Percentiles rank a stretch among this genome's conserved stretches.
Conservation (phyloP, 2,888 invertebrate genomes). For the Lochmaea capreae region DNA sequence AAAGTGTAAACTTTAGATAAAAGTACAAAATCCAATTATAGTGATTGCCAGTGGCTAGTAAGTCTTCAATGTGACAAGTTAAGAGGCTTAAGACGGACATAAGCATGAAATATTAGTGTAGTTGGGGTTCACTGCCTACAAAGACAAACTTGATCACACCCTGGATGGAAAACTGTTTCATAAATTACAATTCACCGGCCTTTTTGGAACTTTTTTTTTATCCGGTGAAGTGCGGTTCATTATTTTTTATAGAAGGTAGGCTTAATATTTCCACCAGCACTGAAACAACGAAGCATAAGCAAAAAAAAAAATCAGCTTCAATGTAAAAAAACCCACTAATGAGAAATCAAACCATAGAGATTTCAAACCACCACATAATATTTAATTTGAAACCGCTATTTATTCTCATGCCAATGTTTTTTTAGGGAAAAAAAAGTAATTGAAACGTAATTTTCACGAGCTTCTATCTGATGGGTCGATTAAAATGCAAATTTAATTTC, state of each 20-base stretch:
- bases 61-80: slow-evolving; percentile 33
- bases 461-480: neutral
- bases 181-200: slow-evolving; percentile 9
- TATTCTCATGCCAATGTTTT: neutral
- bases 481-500: slow-evolving; percentile 3
- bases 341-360: too few species aligned
- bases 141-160: slow-evolving; percentile 13
- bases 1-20: slow-evolving; percentile 19
- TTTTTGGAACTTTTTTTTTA: neutral
- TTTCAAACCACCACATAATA: neutral
- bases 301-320: too few species aligned
- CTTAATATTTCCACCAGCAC: neutral
- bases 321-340: too few species aligned
- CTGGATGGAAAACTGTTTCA: slow-evolving; percentile 14
- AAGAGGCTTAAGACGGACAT: slow-evolving; percentile 38
- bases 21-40: slow-evolving; percentile 15
- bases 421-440: neutral
- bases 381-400: neutral
- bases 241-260: neutral
- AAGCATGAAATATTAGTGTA: slow-evolving; percentile 42
- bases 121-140: slow-evolving; percentile 5
- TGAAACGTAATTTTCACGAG: slow-evolving; percentile 1
- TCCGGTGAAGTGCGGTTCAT: neutral
- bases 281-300: too few species aligned
- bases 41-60: slow-evolving; percentile 28